These are phyloP conservation scores for Drosophila ustulata DNA, from an alignment of 2,888 invertebrate genomes.

Conservation along the genomic window DNA sequence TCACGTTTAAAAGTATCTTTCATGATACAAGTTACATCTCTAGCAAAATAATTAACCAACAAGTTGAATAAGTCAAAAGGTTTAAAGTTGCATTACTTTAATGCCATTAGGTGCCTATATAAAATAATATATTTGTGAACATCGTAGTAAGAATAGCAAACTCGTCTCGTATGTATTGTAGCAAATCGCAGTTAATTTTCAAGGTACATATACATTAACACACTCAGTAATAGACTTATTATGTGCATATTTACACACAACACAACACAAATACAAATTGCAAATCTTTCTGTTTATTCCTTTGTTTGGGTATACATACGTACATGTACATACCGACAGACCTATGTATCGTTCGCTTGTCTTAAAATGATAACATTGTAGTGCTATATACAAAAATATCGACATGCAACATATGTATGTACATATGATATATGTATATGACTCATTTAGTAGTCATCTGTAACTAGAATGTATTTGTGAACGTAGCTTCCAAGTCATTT, in stretches of 20 bases:
- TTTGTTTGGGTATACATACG: constrained; percentile 20
- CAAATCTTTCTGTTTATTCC: constrained; percentile 13
- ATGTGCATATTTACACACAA: constrained; percentile 10
- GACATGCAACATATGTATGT: constrained; percentile 11
- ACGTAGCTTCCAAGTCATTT: constrained; percentile 1
- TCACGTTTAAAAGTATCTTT: neutral
- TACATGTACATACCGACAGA: neutral
- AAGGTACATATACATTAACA: constrained; percentile 3
- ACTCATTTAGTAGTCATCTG: constrained; percentile 16
- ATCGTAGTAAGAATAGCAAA: constrained; percentile 24
- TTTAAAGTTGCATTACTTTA: constrained; percentile 23
- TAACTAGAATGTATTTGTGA: neutral
- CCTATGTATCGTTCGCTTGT: constrained; percentile 1
- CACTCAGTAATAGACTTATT: neutral
- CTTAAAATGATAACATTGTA: constrained; percentile 28
- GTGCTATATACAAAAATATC: constrained; percentile 8
- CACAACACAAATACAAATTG: constrained; percentile 23
- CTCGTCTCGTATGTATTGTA: constrained; percentile 26
- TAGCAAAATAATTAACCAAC: constrained; percentile 30
- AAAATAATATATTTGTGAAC: constrained; percentile 17
- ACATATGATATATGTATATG: neutral
- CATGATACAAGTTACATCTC: constrained; percentile 12
- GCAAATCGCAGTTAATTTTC: constrained; percentile 3
- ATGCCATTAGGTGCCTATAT: constrained; percentile 38
- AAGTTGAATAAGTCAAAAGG: constrained; percentile 37